Base-by-base conservation (phyloP, 2,888 invertebrate species). In the Oasisia sp. region DNA sequence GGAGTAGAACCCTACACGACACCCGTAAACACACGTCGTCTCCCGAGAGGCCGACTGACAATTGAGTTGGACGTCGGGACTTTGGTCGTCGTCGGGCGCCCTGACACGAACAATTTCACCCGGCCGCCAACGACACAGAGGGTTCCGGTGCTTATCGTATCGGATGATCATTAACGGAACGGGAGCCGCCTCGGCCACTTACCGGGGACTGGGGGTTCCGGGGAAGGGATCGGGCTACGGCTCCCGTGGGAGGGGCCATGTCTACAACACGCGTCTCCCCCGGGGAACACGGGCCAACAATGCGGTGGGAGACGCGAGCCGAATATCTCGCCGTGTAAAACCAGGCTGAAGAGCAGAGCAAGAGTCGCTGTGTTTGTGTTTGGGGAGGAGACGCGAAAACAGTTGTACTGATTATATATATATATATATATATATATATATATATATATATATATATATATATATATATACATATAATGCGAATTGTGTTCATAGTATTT, bases 21-120 rank as follows among this genome's bases (percentile, higher is more conserved):
- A 7, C 74, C 74, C 74, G 74, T 74, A 27, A 74, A 74, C 74
- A 74, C 14, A 74, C 74, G n/a, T 74, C 74, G 74, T 7, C 19
- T 74, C 74, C 74, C 74, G 74, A 7, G 74, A 74, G 74, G 19
- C 27, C 74, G 74, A 27, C n/a, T 74, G 27, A 74, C 74, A 74
- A 74, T 74, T 74, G 74, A 74, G 2, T 74, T 74, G 74, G 74
- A 74, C 74, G 74, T 19, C 27, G 74, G 74, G 74, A 74, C 74
- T 74, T 74, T 74, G 74, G 74, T 74, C 74, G 4, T 74, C 74
- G 14, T 5, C 74, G 27, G n/a, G 27, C n/a, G 7, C n/a, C 74
- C 74, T 74, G 74, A 74, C 74, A 74, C 74, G 74, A 74, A 74
- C 74, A n/a, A 74, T 74, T 74, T 74, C 74, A 74, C n/a, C 74